Conservation (phyloP, 2,797 vertebrate species). For the Tapirus indicus region DNA sequence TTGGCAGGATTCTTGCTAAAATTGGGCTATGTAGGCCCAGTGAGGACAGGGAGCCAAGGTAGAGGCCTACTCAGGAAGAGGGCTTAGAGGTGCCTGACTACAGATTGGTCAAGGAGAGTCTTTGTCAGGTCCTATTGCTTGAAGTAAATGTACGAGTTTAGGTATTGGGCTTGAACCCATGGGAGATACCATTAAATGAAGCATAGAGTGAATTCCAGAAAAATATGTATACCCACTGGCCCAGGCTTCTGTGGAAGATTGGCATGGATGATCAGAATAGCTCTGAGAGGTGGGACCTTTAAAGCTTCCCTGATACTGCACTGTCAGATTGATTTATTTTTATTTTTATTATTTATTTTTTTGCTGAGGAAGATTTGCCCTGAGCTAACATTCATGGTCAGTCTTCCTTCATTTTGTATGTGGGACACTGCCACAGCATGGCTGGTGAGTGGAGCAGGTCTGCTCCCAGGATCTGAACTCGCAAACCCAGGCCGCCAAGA, state of each 20-base stretch:
- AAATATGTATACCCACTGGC: neutral
- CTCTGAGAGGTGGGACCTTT: neutral
- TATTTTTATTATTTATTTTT: neutral
- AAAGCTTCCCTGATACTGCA: neutral
- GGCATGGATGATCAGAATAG: neutral
- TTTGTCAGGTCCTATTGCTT: neutral
- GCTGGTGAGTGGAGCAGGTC: no score
- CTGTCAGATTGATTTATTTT: neutral
- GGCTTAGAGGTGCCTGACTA: neutral
- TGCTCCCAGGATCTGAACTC: no score
- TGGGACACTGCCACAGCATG: no score
- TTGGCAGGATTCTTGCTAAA: constrained; percentile 1
- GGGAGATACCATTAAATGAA: neutral
- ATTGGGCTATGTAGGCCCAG: neutral
- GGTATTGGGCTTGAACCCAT: neutral
- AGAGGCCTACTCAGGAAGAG: neutral
- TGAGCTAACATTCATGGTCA: no score
- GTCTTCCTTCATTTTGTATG: no score
- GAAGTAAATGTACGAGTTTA: neutral
- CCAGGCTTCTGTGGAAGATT: neutral
- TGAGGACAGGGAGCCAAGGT: neutral
- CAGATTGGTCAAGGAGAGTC: neutral
- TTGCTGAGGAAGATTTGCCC: no score
- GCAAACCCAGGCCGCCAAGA: no score
- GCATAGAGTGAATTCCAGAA: neutral